Conservation (phyloP, 2,888 invertebrate species). For the Vanessa cardui region DNA sequence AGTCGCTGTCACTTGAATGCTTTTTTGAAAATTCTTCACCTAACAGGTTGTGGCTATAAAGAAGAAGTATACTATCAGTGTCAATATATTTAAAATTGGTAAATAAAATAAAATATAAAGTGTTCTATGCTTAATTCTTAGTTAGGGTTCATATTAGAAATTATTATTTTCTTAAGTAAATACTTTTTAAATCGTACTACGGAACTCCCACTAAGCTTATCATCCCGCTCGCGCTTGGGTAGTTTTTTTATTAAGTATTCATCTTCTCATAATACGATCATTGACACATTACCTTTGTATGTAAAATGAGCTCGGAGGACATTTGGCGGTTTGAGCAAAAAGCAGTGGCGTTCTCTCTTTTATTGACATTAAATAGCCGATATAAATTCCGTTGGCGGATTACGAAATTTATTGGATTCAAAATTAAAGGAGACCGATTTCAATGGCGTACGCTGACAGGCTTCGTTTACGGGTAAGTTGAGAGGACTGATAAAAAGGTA, state of each 20-base stretch:
- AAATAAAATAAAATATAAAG: no score
- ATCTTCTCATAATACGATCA: constrained; percentile 51
- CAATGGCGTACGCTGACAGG: constrained; percentile 76
- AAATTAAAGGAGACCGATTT: constrained; percentile 82
- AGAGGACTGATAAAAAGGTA: constrained; percentile 57
- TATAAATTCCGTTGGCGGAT: constrained; percentile 80
- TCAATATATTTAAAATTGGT: no score
- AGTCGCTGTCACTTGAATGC: no score
- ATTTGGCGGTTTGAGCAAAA: constrained; percentile 63
- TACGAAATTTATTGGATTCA: constrained; percentile 80
- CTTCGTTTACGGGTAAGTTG: constrained; percentile 68
- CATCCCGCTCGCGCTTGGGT: not conserved
- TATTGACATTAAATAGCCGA: constrained; percentile 80
- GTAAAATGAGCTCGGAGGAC: constrained; percentile 67
- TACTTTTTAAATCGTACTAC: no score
- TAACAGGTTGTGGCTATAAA: no score
- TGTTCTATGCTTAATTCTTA: no score
- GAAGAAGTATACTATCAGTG: no score
- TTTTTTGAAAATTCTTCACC: no score
- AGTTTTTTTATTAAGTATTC: constrained; percentile 23
- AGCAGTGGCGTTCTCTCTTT: constrained; percentile 59
- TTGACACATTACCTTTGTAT: constrained; percentile 75
- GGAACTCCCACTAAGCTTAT: no score
- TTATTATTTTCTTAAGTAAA: no score
- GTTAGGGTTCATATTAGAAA: no score